phyloP scores from a whole-genome alignment of 2,888 invertebrate genomes.

The Aporophyla lueneburgensis region DNA sequence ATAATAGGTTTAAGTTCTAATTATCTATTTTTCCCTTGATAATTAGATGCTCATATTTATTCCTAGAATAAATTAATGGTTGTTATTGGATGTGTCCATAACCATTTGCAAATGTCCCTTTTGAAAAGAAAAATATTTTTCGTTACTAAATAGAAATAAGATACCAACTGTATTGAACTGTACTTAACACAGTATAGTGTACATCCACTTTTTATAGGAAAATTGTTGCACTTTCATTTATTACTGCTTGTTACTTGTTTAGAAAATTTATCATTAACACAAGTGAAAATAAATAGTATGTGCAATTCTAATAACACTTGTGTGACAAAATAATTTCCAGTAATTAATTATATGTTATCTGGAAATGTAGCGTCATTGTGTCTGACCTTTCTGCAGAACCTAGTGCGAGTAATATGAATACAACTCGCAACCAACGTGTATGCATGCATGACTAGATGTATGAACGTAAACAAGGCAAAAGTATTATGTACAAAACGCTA shows the following conservation, averaged over 20 bases:
- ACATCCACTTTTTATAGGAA: constrained; percentile 50
- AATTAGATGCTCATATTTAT: background rate
- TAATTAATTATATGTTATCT: background rate
- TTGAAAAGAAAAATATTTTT: background rate
- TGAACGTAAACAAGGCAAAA: too few species aligned
- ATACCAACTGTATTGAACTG: constrained; percentile 37
- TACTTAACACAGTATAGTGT: constrained; percentile 40
- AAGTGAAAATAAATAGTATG: constrained; percentile 37
- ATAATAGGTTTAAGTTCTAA: background rate
- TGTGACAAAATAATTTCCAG: constrained; percentile 2
- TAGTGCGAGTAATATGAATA: too few species aligned
- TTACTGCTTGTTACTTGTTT: constrained; percentile 32
- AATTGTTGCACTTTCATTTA: constrained; percentile 67
- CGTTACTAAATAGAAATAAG: background rate
- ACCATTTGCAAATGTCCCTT: background rate
- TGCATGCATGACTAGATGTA: too few species aligned
- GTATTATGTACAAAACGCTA: too few species aligned
- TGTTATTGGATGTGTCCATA: background rate
- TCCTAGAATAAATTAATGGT: background rate
- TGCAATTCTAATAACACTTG: constrained; percentile 15
- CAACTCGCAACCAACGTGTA: too few species aligned
- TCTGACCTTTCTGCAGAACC: too few species aligned
- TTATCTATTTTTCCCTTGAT: background rate
- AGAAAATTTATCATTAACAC: constrained; percentile 28
- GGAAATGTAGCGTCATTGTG: background rate